Base-by-base conservation (phyloP, 2,113 vertebrate species). In the Anser cygnoides region DNA sequence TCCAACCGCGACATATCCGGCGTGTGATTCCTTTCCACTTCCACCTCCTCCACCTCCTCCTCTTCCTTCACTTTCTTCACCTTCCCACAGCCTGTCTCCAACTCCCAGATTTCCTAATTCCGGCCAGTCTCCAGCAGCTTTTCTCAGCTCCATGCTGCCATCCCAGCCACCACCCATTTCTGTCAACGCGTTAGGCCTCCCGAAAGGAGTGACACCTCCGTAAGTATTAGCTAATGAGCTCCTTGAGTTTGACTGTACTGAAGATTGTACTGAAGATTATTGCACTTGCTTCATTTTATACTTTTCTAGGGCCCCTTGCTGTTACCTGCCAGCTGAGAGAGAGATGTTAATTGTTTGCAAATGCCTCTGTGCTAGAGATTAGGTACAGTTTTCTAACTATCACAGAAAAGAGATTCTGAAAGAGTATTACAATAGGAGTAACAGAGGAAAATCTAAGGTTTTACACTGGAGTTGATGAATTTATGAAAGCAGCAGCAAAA, bases 121-220 rank as follows among this genome's bases (percentile, higher is more conserved):
- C 94, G 76, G 75, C 96, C 98, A 98, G 25, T 99, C 98, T 58
- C 99, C 99, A 41, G 99, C 99, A 55, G 99, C 98, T 95, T 99
- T 98, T 98, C 98, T 99, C 96, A 99, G 99, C 87, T 98, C 99
- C 25, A 98, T 99, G 98, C 97, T 99, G 95, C 99, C 99, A 4
- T 97, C 98, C 67, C 98, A 98, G 84, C 97, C 98, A 2, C 72
- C 97, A 11, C 98, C 98, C 1, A 84, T 93, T 4, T 96, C 98
- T 6, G 98, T 99, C 97, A 99, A 99, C 55, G 98, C 99, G 3
- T 95, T 99, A 95, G 99, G 99, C 85, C 98, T 99, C 43, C 99
- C 99, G 0, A 99, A 98, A 97, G 99, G 99, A 81, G 98, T 98
- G 91, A 97, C 92, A n/a, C 98, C 98, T 86, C 97, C 94, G 98